These are phyloP conservation scores for Sphaerophoria taeniata DNA, from an alignment of 2,888 invertebrate genomes.

Conservation along the genomic window DNA sequence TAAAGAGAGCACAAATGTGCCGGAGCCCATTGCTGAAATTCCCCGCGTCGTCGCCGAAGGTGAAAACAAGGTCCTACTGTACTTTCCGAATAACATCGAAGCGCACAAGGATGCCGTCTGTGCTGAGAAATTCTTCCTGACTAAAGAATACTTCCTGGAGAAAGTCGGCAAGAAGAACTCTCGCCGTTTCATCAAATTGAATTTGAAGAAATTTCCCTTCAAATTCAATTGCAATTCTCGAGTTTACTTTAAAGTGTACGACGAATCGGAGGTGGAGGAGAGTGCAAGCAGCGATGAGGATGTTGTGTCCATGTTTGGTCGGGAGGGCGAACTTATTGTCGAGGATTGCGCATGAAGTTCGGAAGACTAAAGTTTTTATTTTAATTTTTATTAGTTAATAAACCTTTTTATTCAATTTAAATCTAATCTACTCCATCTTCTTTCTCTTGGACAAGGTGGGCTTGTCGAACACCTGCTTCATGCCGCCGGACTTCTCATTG, in stretches of 20 bases:
- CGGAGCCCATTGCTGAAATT: background rate
- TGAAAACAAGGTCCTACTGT: background rate
- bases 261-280: constrained; percentile 24
- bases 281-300: constrained; percentile 54
- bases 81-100: background rate
- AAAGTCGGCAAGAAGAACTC: constrained; percentile 78
- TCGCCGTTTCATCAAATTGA: constrained; percentile 77
- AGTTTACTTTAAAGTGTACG: constrained; percentile 79
- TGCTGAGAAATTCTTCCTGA: constrained; percentile 75
- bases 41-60: background rate
- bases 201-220: constrained; percentile 76
- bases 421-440: constrained; percentile 77
- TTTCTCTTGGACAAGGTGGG: constrained; percentile 86
- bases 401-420: background rate
- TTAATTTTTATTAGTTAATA: background rate
- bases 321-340: constrained; percentile 30
- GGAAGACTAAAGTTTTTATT: background rate
- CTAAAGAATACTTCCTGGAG: constrained; percentile 76
- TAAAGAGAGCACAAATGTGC: no score
- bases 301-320: constrained; percentile 42
- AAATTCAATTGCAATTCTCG: constrained; percentile 78
- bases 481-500: constrained; percentile 94
- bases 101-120: background rate
- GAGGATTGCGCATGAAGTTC: background rate
- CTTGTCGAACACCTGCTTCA: constrained; percentile 95